A percentile compares a stretch with the other conserved stretches of the same genome.
Evolutionary conservation across 2,797 vertebrate genomes (phyloP).

Genomic region (Peromyscus attwateri): DNA sequence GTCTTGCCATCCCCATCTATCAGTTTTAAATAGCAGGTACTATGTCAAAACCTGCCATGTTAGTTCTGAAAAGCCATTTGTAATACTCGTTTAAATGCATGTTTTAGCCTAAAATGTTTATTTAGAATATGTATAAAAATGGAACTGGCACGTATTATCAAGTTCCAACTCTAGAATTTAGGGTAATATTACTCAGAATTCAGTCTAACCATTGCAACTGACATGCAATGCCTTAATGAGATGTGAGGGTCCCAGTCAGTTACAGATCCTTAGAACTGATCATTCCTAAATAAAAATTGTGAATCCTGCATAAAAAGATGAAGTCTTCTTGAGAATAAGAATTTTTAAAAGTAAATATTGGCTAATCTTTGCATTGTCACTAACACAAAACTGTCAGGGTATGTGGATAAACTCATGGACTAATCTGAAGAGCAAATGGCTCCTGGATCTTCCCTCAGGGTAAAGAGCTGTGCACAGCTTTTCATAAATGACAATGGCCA

Average conservation of each 20-base stretch:
- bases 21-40: neutral
- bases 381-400: constrained; percentile 40
- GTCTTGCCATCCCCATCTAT: neutral
- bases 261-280: neutral
- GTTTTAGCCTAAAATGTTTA: constrained; percentile 6
- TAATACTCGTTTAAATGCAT: constrained; percentile 17
- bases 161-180: constrained; percentile 45
- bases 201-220: neutral
- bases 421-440: constrained; percentile 39
- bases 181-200: constrained; percentile 35
- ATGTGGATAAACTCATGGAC: constrained; percentile 11
- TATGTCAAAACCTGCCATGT: constrained; percentile 5
- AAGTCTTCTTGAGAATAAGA: constrained; percentile 20
- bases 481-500: constrained; percentile 15
- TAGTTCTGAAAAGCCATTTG: constrained; percentile 17
- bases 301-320: constrained; percentile 27
- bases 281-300: constrained; percentile 40
- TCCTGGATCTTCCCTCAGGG: neutral
- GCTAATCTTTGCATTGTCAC: constrained; percentile 30
- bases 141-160: neutral
- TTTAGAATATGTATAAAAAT: neutral
- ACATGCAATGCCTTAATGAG: neutral
- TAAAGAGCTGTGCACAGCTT: neutral
- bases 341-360: neutral
- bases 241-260: neutral